A percentile compares a stretch with the other conserved stretches of the same genome.
Conservation (phyloP, 2,888 invertebrate species). For the Troides helena region DNA sequence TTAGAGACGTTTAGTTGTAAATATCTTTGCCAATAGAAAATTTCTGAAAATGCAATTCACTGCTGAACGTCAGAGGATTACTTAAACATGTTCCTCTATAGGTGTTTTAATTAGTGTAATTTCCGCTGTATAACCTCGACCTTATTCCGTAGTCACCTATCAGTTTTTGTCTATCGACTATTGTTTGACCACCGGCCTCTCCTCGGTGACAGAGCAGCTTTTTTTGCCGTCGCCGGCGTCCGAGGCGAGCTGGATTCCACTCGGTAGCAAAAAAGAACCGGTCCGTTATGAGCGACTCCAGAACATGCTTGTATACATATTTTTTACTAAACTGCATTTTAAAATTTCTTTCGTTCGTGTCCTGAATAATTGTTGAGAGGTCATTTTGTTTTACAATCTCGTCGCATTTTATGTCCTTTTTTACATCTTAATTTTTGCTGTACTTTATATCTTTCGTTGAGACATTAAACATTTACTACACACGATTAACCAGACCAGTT, state of each 20-base stretch:
- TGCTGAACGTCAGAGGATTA: not conserved
- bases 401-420: not conserved
- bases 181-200: constrained; percentile 26
- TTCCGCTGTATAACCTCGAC: constrained; percentile 17
- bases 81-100: not conserved
- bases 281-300: constrained; percentile 26
- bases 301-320: constrained; percentile 15
- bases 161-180: constrained; percentile 23
- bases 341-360: constrained; percentile 18
- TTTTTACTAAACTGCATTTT: constrained; percentile 16
- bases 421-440: not conserved
- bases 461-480: not conserved
- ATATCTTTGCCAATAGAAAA: not conserved
- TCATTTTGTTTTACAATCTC: not conserved
- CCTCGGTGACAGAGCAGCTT: constrained; percentile 17
- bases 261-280: constrained; percentile 25
- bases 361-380: constrained; percentile 5
- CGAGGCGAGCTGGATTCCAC: constrained; percentile 22
- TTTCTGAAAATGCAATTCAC: not conserved
- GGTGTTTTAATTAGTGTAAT: constrained; percentile 19
- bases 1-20: not conserved
- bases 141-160: constrained; percentile 10
- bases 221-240: constrained; percentile 8
- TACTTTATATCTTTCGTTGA: not conserved
- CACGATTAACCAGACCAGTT: not conserved